Conservation (phyloP, 2,113 vertebrate genomes). For the Pelvicachromis taeniatus region DNA sequence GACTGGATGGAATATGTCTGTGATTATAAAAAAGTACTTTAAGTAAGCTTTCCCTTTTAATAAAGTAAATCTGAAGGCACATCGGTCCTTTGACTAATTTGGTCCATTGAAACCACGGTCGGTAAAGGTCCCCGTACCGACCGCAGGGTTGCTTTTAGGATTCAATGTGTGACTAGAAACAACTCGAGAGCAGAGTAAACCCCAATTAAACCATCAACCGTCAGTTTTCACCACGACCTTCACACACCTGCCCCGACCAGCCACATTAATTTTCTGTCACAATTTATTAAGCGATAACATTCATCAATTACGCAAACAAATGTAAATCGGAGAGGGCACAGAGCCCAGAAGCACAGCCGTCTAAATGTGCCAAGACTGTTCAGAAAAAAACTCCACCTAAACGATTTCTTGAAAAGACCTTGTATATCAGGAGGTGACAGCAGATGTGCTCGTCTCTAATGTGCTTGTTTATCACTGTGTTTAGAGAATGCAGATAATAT, state of each 20-base stretch:
- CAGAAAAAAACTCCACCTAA: background rate
- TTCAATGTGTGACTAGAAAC: background rate
- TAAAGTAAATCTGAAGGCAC: background rate
- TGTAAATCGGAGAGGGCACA: conserved; percentile 27
- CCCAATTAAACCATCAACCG: conserved; percentile 54
- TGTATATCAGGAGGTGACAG: conserved; percentile 23
- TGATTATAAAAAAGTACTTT: background rate
- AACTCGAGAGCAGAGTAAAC: conserved; percentile 2
- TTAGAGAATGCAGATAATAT: conserved; percentile 13
- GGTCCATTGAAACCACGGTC: background rate
- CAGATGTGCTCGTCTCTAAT: conserved; percentile 10
- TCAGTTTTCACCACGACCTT: conserved; percentile 42
- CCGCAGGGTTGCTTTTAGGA: background rate
- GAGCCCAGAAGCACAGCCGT: background rate
- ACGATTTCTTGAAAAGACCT: conserved; percentile 31
- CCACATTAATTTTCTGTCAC: conserved; percentile 58
- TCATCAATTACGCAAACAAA: conserved; percentile 59
- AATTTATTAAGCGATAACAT: conserved; percentile 56
- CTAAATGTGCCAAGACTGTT: background rate
- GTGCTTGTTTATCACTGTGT: conserved; percentile 15
- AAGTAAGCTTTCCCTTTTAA: background rate
- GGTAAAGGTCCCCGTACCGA: background rate
- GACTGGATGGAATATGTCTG: background rate
- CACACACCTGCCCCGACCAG: conserved; percentile 30
- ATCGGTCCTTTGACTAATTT: background rate